Base-by-base conservation (phyloP, 1,140 invertebrate genomes). In the Teleopsis dalmanni region DNA sequence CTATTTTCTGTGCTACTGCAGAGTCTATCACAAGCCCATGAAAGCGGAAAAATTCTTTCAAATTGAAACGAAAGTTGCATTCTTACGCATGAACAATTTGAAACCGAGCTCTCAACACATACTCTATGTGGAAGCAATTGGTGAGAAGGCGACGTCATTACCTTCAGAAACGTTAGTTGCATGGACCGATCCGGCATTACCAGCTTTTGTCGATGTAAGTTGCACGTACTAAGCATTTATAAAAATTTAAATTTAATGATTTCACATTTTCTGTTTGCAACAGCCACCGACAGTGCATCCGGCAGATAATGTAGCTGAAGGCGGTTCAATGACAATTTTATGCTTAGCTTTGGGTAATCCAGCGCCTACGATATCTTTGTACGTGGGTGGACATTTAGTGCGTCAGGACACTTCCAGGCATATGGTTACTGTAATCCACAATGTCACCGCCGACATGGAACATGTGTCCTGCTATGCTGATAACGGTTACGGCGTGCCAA, bases 161-260 rank as follows among this genome's bases (percentile, higher is more conserved):
- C 81, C 84, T 3, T 87, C 84, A 2, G 86, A 89, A 70, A 88
- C 85, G 0, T 67, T 91, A 3, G 75, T 89, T 36, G 85, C 84
- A 2, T 90, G 87, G 87, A 90, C 87, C 11, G 87, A 90, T 73
- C 86, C 87, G 2, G 85, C 87, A 1, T 83, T 87, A 63, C 87
- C 87, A 1, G 84, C 87, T 3, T 87, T 85, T 72, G 85, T 90
- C 19, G 87, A 89, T 78, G 85, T 87, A 69, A 72, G 58, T 60
- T 13, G n/a, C 29, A 33, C 2, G 6, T 14, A 26, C 1, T 4
- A 16, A 42, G 6, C 1, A 13, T 0, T 43, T 0, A 31, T 13
- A 22, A 14, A 23, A 26, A 33, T 27, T 49, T 16, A 21, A 11
- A 1, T 10, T 23, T 25, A 10, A n/a, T 40, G 16, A 13, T 34